phyloP scores from a whole-genome alignment of 2,797 vertebrate species.

The Danio kyathit region DNA sequence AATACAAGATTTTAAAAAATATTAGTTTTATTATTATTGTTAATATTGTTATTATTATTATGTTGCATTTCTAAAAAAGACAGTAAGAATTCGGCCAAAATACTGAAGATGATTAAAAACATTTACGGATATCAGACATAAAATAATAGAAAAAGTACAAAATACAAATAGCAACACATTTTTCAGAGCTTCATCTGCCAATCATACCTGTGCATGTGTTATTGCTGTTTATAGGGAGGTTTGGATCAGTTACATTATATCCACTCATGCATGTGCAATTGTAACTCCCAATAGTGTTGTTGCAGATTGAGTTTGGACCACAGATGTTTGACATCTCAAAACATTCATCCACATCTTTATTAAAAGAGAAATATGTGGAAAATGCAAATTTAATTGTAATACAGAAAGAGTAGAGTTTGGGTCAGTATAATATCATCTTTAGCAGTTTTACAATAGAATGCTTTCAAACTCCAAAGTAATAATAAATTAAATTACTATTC shows the following conservation, averaged over 20 bases:
- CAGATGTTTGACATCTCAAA: not conserved
- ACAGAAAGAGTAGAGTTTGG: not conserved
- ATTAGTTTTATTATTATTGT: too few relatives aligned
- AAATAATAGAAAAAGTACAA: too few relatives aligned
- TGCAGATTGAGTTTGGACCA: constrained; percentile 38
- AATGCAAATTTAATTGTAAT: too few relatives aligned
- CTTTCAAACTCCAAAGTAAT: too few relatives aligned
- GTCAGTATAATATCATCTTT: not conserved
- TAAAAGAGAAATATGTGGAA: not conserved
- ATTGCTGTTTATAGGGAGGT: not conserved
- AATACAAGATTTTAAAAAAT: not conserved
- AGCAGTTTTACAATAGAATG: not conserved
- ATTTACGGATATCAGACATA: not conserved
- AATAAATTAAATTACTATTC: too few relatives aligned
- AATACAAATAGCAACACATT: too few relatives aligned
- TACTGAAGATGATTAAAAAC: not conserved
- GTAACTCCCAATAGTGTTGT: constrained; percentile 9
- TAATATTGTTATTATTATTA: too few relatives aligned
- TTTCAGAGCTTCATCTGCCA: too few relatives aligned
- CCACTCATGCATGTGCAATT: too few relatives aligned
- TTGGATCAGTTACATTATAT: too few relatives aligned
- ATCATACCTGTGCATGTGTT: constrained; percentile 1
- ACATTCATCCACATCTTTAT: constrained; percentile 35
- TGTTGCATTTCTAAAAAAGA: not conserved
- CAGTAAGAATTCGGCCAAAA: not conserved